A percentile compares a stretch with the other conserved stretches of the same genome.
Evolutionary conservation across 2,797 vertebrate genomes (phyloP).

Genomic region (Enteromius radiatus): DNA sequence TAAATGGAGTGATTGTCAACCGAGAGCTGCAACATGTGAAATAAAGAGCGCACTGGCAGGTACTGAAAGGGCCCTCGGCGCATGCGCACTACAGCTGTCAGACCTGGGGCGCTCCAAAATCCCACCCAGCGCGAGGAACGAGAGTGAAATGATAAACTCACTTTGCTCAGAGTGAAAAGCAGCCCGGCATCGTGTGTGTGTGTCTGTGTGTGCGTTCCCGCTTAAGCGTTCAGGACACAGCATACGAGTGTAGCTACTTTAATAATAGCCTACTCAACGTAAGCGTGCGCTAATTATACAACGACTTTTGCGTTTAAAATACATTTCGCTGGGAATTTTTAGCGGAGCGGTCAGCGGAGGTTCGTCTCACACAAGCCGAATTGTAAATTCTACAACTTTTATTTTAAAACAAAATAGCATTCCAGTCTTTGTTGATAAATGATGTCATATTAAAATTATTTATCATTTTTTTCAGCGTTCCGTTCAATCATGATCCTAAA

Average conservation of each 20-base stretch:
- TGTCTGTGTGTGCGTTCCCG: background rate
- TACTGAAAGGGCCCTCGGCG: conserved; percentile 74
- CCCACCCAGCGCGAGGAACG: conserved; percentile 60
- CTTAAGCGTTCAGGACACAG: background rate
- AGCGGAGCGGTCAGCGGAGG: no score
- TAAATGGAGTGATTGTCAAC: conserved; percentile 73
- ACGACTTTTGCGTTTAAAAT: background rate
- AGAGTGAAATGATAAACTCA: conserved; percentile 58
- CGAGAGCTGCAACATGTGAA: conserved; percentile 79
- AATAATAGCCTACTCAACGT: background rate
- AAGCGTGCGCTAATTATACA: background rate
- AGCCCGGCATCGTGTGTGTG: background rate
- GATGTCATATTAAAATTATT: no score
- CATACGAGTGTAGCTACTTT: background rate
- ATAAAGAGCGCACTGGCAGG: conserved; percentile 78
- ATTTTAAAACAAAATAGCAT: background rate
- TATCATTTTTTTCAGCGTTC: background rate
- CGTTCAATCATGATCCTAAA: background rate
- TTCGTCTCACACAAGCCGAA: background rate
- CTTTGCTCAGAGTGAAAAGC: conserved; percentile 13
- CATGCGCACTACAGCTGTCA: conserved; percentile 74
- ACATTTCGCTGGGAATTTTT: background rate
- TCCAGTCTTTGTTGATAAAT: background rate
- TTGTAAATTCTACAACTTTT: background rate
- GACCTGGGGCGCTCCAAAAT: conserved; percentile 49